Evolutionary conservation across 2,888 invertebrate genomes (phyloP), one percentile per base, ranked within the genome.

Genomic region (Melipona beecheii): DNA sequence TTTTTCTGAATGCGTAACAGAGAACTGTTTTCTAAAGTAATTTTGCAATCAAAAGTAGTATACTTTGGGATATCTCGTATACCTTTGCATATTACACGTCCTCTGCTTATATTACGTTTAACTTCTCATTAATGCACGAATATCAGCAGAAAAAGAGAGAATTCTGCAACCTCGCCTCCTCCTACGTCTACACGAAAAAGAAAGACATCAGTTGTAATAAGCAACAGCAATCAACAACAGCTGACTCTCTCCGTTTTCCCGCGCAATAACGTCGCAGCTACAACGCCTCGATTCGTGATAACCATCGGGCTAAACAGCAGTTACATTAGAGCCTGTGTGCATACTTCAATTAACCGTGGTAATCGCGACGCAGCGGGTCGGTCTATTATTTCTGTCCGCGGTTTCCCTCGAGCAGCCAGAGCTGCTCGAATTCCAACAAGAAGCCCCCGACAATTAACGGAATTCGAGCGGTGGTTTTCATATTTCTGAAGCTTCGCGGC

Each of bases 261-360:
- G 13, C 27, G 49, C 56, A 73, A 9, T 71, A 64, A 75, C 36
- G 73, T 78, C 75, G 52, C 75, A 62, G 64, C n/a, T 60, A 19
- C 15, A 58, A 50, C 31, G 36, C 17, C 54, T 19, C n/a, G n/a
- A 36, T 77, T 71, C 52, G 27, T n/a, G 60, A 65, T 78, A 54
- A 70, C 50, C 50, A 50, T 36, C 24, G n/a, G 19, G 15, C 43
- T 69, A 73, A 74, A 60, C 62, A 82, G 17, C 24, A 21, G 58
- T 49, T 58, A 60, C 31, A 19, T 43, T 56, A 49, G 36, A 69
- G 21, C 13, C 68, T 21, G 27, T 17, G 17, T 15, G 60, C 66
- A 50, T 49, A 1, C 54, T 62, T 71, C 52, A 43, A 82, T 77
- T 66, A 77, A 66, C 64, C 49, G 6, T 71, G 27, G 31, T 56